A percentile compares a stretch with the other conserved stretches of the same genome.
phyloP scores from a whole-genome alignment of 2,888 invertebrate species.

The Cryptocephalus primarius region DNA sequence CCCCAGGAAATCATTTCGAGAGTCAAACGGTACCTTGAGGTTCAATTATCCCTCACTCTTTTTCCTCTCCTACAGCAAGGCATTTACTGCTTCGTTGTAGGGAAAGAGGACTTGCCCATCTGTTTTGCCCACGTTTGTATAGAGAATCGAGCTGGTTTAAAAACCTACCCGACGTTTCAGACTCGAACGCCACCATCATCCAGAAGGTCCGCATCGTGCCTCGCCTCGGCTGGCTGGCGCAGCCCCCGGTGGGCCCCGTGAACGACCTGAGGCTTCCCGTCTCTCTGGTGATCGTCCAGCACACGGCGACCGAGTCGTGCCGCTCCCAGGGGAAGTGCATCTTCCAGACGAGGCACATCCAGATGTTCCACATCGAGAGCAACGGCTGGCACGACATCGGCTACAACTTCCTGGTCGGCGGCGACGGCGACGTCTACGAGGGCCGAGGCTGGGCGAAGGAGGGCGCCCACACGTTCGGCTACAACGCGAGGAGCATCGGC shows the following conservation, averaged over 20 bases:
- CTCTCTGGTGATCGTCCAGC: slow-evolving; percentile 48
- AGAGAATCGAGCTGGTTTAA: no score
- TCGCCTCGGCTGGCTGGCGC: slow-evolving; percentile 48
- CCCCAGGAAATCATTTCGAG: no score
- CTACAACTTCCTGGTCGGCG: slow-evolving; percentile 71
- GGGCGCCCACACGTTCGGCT: slow-evolving; percentile 53
- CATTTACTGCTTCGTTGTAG: no score
- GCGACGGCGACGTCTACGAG: slow-evolving; percentile 64
- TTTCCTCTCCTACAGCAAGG: no score
- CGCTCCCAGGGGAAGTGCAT: slow-evolving; percentile 27
- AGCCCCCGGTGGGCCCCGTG: slow-evolving; percentile 37
- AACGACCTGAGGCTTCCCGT: slow-evolving; percentile 38
- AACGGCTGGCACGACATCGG: slow-evolving; percentile 55
- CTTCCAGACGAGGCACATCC: slow-evolving; percentile 39
- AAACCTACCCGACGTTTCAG: no score
- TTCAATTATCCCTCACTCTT: no score
- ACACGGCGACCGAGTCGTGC: slow-evolving; percentile 55
- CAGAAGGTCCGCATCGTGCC: slow-evolving; percentile 11
- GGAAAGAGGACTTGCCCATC: no score
- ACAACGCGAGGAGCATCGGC: slow-evolving; percentile 55
- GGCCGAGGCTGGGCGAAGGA: slow-evolving; percentile 32
- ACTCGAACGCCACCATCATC: slow-evolving; percentile 4
- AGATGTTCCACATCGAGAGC: slow-evolving; percentile 59
- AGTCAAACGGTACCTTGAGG: no score
- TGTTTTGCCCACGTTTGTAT: no score